These are phyloP conservation scores for Rhea americana DNA, from an alignment of 2,113 vertebrate species.

Conservation along the genomic window DNA sequence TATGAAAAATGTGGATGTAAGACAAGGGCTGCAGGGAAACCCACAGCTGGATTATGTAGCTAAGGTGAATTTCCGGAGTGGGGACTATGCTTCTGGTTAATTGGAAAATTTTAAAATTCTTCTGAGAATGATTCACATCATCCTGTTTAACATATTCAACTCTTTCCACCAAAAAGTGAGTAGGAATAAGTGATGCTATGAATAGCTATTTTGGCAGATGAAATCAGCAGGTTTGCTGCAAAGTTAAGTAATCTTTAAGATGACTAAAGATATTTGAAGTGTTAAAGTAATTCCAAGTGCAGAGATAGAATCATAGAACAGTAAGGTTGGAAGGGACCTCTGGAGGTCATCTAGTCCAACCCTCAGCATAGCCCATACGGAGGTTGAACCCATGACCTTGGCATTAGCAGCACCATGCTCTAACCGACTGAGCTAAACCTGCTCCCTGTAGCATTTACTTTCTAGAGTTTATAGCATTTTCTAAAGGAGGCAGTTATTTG, in stretches of 20 bases:
- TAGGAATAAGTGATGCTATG: not conserved
- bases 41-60: not conserved
- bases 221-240: constrained; percentile 19
- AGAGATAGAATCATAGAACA: not conserved
- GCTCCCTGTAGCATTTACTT: not conserved
- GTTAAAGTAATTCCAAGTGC: constrained; percentile 35
- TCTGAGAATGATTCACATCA: not conserved
- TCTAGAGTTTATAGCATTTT: not conserved
- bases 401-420: no score
- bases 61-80: not conserved
- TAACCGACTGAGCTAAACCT: no score
- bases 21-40: not conserved
- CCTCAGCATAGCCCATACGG: no score
- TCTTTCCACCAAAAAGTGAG: not conserved
- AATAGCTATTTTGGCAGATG: constrained; percentile 13
- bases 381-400: no score
- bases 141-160: not conserved
- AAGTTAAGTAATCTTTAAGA: constrained; percentile 37
- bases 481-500: not conserved
- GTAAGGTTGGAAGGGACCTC: no score
- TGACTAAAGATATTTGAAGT: constrained; percentile 13
- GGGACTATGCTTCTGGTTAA: not conserved
- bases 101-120: not conserved
- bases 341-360: no score
- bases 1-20: not conserved